Percentiles rank a stretch among this genome's conserved stretches.
Evolutionary conservation across 64 coral and sea anemone species (phyloP).

Genomic region (Montipora capricornis): DNA sequence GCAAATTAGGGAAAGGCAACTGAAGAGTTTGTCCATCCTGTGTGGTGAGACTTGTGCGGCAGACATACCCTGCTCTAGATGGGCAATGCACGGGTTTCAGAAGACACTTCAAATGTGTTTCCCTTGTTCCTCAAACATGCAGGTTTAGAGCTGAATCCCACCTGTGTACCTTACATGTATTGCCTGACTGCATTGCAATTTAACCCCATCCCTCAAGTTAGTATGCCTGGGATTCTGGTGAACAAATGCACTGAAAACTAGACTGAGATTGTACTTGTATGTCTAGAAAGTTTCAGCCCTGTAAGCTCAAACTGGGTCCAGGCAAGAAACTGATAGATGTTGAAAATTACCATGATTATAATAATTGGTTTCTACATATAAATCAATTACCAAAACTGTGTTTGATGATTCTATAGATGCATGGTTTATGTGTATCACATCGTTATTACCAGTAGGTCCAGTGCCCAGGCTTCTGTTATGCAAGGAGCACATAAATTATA

Average conservation of each 20-base stretch:
- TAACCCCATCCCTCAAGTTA: not conserved
- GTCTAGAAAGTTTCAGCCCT: not conserved
- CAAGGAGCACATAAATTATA: too few species aligned
- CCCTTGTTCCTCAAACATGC: not conserved
- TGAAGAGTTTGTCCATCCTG: conserved; percentile 48
- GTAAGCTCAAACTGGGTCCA: not conserved
- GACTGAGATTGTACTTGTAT: not conserved
- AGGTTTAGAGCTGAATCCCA: not conserved
- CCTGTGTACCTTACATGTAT: conserved; percentile 10
- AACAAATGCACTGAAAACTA: conserved; percentile 7
- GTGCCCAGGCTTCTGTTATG: too few species aligned
- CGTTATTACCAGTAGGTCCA: too few species aligned
- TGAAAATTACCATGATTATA: not conserved
- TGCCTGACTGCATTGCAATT: not conserved
- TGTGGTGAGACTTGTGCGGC: conserved; percentile 51
- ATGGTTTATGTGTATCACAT: not conserved
- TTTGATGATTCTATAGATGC: not conserved
- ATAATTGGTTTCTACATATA: not conserved
- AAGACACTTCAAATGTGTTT: not conserved
- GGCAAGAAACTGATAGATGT: conserved; percentile 6
- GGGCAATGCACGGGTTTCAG: not conserved
- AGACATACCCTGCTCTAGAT: conserved; percentile 5
- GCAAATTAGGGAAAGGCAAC: conserved; percentile 45
- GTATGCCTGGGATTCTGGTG: conserved; percentile 3
- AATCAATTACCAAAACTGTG: not conserved